A percentile compares a stretch with the other conserved stretches of the same genome.
phyloP scores from a whole-genome alignment of 2,113 vertebrate genomes.

The Barbus barbus region DNA sequence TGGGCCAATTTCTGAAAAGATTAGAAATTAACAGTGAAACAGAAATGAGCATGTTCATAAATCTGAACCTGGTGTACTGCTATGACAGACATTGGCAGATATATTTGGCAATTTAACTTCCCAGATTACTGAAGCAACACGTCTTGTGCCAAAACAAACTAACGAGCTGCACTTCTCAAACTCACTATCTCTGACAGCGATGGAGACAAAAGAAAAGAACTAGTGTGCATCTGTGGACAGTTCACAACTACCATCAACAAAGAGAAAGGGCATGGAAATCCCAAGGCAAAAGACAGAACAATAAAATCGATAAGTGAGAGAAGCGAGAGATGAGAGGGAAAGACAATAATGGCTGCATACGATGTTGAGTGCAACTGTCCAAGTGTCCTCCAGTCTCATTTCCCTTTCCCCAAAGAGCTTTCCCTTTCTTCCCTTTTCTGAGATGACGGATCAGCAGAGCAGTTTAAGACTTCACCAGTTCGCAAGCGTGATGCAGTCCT shows the following conservation, averaged over 20 bases:
- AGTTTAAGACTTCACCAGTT: constrained; percentile 24
- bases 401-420: neutral
- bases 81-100: constrained; percentile 22
- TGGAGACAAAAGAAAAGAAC: neutral
- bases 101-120: constrained; percentile 15
- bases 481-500: neutral
- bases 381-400: constrained; percentile 15
- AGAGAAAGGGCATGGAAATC: neutral
- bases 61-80: constrained; percentile 1
- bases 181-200: neutral
- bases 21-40: constrained; percentile 14
- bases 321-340: neutral
- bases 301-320: constrained; percentile 3
- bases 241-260: constrained; percentile 18
- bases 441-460: constrained; percentile 24
- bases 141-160: neutral
- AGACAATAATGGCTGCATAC: neutral
- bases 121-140: constrained; percentile 33
- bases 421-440: constrained; percentile 10
- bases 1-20: constrained; percentile 7
- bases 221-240: neutral
- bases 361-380: neutral
- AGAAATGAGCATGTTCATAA: constrained; percentile 30
- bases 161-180: neutral
- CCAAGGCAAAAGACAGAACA: constrained; percentile 12